phyloP scores from a whole-genome alignment of 2,113 vertebrate genomes.

The Neodon shergylaensis region DNA sequence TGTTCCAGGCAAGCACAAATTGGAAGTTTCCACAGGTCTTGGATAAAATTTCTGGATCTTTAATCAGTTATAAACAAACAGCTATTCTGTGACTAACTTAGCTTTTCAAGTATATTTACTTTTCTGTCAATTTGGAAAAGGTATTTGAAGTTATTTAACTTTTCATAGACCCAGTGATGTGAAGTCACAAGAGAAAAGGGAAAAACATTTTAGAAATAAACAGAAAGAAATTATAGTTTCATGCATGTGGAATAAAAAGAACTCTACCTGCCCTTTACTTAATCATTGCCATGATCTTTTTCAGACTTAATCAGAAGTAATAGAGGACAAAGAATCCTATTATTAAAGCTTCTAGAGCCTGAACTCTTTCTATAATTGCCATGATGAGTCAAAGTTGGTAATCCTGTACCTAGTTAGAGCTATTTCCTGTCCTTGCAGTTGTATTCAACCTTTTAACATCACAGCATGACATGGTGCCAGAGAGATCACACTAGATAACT shows the following conservation, averaged over 20 bases:
- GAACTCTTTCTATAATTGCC: background rate
- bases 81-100: background rate
- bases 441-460: background rate
- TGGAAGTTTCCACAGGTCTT: background rate
- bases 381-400: background rate
- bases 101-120: background rate
- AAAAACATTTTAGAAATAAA: background rate
- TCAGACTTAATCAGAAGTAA: background rate
- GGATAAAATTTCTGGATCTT: slow-evolving; percentile 17
- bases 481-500: background rate
- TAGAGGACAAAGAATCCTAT: background rate
- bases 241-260: background rate
- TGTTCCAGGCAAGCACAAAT: slow-evolving; percentile 3
- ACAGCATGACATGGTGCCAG: background rate
- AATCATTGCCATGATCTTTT: background rate
- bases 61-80: slow-evolving; percentile 6
- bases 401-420: background rate
- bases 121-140: slow-evolving; percentile 34
- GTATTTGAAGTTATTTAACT: background rate
- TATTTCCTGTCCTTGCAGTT: background rate
- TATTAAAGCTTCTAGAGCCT: background rate
- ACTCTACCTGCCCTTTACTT: background rate
- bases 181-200: background rate
- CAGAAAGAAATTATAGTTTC: background rate
- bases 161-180: background rate